Evolutionary conservation across 1,140 invertebrate species (phyloP).

Genomic region (Acromyrmex echinatior): DNA sequence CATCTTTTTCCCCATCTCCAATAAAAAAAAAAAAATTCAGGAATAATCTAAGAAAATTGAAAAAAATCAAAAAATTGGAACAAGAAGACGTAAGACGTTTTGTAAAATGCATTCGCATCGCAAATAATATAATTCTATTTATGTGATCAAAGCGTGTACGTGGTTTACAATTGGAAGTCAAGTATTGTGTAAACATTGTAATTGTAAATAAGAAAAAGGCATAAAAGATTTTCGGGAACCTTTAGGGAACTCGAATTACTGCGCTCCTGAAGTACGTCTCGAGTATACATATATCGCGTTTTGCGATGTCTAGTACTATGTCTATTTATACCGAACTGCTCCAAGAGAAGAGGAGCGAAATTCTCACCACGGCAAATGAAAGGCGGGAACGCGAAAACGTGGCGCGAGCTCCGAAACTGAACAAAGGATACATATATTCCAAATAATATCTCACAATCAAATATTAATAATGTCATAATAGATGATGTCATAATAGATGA

Average conservation of each 20-base stretch:
- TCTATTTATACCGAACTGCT: constrained; percentile 74
- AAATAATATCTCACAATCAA: background rate
- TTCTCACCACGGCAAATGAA: constrained; percentile 59
- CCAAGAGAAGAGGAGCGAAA: constrained; percentile 65
- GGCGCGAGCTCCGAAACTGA: background rate
- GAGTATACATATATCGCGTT: constrained; percentile 26
- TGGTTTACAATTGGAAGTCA: background rate
- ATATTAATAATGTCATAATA: background rate
- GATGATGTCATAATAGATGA: background rate
- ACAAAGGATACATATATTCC: background rate
- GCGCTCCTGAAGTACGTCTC: constrained; percentile 5
- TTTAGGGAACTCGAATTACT: constrained; percentile 22
- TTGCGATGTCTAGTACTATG: constrained; percentile 63
- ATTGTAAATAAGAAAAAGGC: background rate
- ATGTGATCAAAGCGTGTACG: background rate
- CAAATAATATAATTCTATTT: constrained; percentile 1
- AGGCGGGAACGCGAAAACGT: background rate
- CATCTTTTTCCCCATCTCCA: background rate
- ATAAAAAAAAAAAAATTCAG: background rate
- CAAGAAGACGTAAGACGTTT: background rate
- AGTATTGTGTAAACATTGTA: background rate
- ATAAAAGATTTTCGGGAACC: background rate
- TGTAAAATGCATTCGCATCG: background rate
- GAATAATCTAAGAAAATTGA: background rate
- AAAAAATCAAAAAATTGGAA: background rate